Percentiles rank a stretch among this genome's conserved stretches.
Conservation (phyloP, 2,888 invertebrate species). For the Aphrophora alni region DNA sequence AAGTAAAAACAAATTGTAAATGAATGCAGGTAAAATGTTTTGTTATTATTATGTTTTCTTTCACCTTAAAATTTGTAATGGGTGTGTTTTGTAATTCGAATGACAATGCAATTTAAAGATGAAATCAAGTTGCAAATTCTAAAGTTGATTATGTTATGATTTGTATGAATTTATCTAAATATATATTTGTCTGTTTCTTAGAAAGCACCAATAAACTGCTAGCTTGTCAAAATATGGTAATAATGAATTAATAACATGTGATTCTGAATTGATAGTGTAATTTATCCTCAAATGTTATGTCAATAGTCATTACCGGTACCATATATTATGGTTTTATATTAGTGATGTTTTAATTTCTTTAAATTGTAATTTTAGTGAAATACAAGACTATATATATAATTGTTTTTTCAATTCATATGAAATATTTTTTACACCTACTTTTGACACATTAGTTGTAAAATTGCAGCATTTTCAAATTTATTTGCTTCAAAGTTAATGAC, state of each 20-base stretch:
- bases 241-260: not conserved
- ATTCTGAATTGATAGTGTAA: not conserved
- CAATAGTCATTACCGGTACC: too few relatives aligned
- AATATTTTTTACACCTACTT: too few relatives aligned
- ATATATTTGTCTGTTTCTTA: not conserved
- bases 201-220: not conserved
- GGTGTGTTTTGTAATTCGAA: not conserved
- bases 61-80: not conserved
- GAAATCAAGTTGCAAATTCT: not conserved
- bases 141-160: not conserved
- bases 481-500: not conserved
- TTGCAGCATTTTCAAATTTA: not conserved
- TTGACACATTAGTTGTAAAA: too few relatives aligned
- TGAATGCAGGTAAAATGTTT: not conserved
- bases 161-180: not conserved
- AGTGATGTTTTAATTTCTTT: too few relatives aligned
- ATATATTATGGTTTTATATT: too few relatives aligned
- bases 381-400: too few relatives aligned
- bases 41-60: not conserved
- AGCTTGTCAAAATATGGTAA: not conserved
- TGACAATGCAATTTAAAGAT: not conserved
- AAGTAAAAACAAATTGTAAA: not conserved
- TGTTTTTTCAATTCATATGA: too few relatives aligned
- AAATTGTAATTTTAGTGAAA: too few relatives aligned
- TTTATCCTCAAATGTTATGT: too few relatives aligned